Percentiles rank a stretch among this genome's conserved stretches.
These are phyloP conservation scores for Salvelinus namaycush DNA, from an alignment of 2,113 vertebrate species.

Conservation along the genomic window DNA sequence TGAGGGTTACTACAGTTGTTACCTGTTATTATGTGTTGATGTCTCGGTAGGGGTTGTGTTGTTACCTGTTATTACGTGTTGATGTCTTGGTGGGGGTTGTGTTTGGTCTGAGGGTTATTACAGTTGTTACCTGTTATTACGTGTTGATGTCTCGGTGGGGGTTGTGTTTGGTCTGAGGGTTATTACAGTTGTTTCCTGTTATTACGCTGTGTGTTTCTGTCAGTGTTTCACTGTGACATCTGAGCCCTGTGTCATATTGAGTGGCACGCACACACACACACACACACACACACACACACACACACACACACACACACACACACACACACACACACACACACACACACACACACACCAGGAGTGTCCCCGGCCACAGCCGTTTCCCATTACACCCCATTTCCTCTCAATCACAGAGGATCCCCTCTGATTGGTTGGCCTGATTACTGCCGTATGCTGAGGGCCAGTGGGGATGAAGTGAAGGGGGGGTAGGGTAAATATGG, in stretches of 20 bases:
- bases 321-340: too few relatives aligned
- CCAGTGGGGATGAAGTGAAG: slow-evolving; percentile 19
- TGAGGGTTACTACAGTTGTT: too few relatives aligned
- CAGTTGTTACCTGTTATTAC: too few relatives aligned
- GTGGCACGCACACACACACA: too few relatives aligned
- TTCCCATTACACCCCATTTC: slow-evolving; percentile 72
- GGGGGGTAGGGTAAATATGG: too few relatives aligned
- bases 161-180: slow-evolving; percentile 33
- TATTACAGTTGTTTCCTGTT: slow-evolving; percentile 48
- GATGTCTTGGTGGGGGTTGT: too few relatives aligned
- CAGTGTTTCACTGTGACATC: slow-evolving; percentile 45
- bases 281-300: too few relatives aligned
- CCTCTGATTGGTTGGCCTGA: slow-evolving; percentile 65
- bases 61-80: too few relatives aligned
- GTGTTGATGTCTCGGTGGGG: slow-evolving; percentile 20
- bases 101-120: too few relatives aligned
- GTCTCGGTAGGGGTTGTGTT: too few relatives aligned
- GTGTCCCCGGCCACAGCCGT: slow-evolving; percentile 62
- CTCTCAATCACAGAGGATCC: slow-evolving; percentile 55
- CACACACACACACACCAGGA: not conserved
- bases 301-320: too few relatives aligned
- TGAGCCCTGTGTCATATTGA: slow-evolving; percentile 53
- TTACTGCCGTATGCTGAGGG: slow-evolving; percentile 53
- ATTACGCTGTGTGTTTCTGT: slow-evolving; percentile 35
- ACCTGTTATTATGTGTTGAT: too few relatives aligned